Percentiles rank a stretch among this genome's conserved stretches.
These are phyloP conservation scores for Eledone cirrhosa DNA, from an alignment of 2,888 invertebrate species.

Conservation along the genomic window DNA sequence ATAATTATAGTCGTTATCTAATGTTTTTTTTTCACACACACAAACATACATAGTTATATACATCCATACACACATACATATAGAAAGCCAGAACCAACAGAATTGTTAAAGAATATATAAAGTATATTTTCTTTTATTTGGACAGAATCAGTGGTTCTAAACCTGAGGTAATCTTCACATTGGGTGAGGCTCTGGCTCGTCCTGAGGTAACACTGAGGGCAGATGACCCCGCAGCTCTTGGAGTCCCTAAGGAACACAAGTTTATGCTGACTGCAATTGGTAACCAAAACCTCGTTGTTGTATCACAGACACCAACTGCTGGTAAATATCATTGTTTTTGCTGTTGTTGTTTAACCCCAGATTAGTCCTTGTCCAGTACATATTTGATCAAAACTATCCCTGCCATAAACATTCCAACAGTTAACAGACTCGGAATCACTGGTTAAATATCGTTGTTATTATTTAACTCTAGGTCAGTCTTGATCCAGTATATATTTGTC, in stretches of 20 bases:
- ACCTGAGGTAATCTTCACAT: conserved; percentile 85
- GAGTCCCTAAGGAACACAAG: conserved; percentile 89
- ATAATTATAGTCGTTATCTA: too few species aligned
- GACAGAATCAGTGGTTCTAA: conserved; percentile 65
- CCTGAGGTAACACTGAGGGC: conserved; percentile 36
- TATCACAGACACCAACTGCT: conserved; percentile 77
- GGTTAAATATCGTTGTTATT: too few species aligned
- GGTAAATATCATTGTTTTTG: not conserved
- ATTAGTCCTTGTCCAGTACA: too few species aligned
- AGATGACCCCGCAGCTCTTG: conserved; percentile 55
- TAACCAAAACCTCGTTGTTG: conserved; percentile 90
- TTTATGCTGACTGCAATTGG: conserved; percentile 90
- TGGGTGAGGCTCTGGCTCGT: conserved; percentile 75
- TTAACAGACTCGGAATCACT: too few species aligned
- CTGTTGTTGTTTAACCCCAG: too few species aligned
- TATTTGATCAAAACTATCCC: too few species aligned
- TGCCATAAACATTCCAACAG: too few species aligned
- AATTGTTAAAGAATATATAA: not conserved
- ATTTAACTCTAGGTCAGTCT: too few species aligned
- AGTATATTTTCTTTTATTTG: not conserved
- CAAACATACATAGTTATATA: not conserved
- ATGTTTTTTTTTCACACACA: not conserved
- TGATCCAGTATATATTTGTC: too few species aligned
- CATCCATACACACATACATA: not conserved
- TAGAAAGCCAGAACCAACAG: too few species aligned